Percentiles rank a stretch among this genome's conserved stretches.
Evolutionary conservation across 2,113 vertebrate genomes (phyloP).

Genomic region (Carollia perspicillata): DNA sequence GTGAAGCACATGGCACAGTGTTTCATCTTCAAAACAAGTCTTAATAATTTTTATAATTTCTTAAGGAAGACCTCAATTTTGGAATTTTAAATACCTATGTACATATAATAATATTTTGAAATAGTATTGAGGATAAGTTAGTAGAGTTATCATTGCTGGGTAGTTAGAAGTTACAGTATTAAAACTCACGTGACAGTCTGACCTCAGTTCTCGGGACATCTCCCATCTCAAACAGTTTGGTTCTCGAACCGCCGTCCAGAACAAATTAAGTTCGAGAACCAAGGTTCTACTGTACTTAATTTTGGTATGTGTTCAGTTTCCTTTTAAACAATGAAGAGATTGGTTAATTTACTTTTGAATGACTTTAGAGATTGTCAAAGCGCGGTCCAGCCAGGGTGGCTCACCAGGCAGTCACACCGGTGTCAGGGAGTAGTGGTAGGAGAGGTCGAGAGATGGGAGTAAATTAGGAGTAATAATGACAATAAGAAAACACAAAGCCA

Average conservation of each 20-base stretch:
- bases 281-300: neutral
- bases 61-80: neutral
- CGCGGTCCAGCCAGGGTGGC: neutral
- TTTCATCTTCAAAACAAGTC: neutral
- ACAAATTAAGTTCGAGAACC: no score
- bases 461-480: neutral
- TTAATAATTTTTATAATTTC: neutral
- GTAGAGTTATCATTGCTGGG: neutral
- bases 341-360: neutral
- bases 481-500: neutral
- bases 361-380: neutral
- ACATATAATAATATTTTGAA: neutral
- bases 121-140: neutral
- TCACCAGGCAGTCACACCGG: neutral
- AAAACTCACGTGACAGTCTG: neutral
- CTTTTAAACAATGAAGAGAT: neutral
- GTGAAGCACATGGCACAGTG: neutral
- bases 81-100: neutral
- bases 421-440: neutral
- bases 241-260: no score
- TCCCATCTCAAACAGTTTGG: no score
- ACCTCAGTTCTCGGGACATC: no score
- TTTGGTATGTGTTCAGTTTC: neutral
- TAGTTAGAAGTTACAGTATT: neutral
- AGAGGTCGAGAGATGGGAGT: neutral